These are phyloP conservation scores for Drosophila vallismaia DNA, from an alignment of 2,888 invertebrate genomes.

Conservation along the genomic window DNA sequence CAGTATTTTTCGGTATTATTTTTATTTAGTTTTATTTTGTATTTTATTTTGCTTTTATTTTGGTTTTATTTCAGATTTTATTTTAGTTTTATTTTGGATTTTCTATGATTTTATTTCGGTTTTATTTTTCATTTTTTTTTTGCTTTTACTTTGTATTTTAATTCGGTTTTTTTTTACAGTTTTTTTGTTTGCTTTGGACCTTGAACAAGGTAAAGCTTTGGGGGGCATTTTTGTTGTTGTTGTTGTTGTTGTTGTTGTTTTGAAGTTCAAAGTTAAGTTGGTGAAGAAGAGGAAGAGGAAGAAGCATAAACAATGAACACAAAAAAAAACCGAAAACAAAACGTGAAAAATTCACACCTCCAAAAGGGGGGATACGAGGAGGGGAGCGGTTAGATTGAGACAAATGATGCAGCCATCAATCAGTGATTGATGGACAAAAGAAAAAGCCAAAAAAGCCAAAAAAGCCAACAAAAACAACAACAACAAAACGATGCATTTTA, in stretches of 20 bases:
- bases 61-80: slow-evolving; percentile 21
- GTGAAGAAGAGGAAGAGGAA: slow-evolving; percentile 17
- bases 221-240: too few relatives aligned
- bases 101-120: neutral
- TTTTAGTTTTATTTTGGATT: neutral
- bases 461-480: too few relatives aligned
- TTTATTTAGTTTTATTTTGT: neutral
- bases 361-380: neutral
- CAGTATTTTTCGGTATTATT: slow-evolving; percentile 33
- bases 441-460: neutral
- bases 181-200: slow-evolving; percentile 56
- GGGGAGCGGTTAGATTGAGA: slow-evolving; percentile 59
- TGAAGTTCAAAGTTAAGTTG: slow-evolving; percentile 75
- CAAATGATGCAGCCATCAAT: slow-evolving; percentile 45
- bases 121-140: slow-evolving; percentile 5
- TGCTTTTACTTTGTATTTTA: too few relatives aligned
- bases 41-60: slow-evolving; percentile 11
- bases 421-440: slow-evolving; percentile 9
- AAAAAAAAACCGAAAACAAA: slow-evolving; percentile 69
- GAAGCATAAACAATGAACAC: slow-evolving; percentile 69
- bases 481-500: neutral
- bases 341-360: slow-evolving; percentile 72
- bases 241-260: slow-evolving; percentile 17
- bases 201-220: slow-evolving; percentile 79
- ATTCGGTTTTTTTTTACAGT: too few relatives aligned